Base-by-base conservation (phyloP, 2,888 invertebrate species). In the Polydrusus tereticollis region DNA sequence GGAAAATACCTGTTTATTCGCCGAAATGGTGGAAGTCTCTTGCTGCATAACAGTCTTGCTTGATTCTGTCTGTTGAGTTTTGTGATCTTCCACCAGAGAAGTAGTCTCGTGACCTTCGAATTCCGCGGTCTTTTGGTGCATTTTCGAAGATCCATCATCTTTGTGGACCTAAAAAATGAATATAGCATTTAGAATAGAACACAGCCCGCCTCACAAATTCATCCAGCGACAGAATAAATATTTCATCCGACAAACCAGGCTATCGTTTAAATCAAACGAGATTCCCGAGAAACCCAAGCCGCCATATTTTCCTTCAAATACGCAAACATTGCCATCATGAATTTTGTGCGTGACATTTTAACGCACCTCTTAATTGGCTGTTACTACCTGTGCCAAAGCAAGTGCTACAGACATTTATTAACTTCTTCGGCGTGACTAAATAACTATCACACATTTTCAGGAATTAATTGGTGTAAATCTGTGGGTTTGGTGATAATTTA, bases 31-130 rank as follows among this genome's bases (percentile, higher is more conserved):
- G 58, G 82, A 77, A 7, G 82, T 78, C 41, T 81, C 81, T 18
- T 78, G 77, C 57, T 83, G 83, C 50, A 80, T 68, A 21, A 84
- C 83, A 38, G 78, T 80, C 67, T 81, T 80, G 73, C 80, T 83
- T 20, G 83, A 79, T 76, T 85, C 83, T 33, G 80, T 77, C 69
- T 82, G 78, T 52, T 82, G 80, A n/a, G 81, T 80, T 50, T 80
- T 81, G 65, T 82, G 80, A 26, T 85, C 84, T 76, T 85, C 84
- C 4, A 84, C 82, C 29, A 85, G 74, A 33, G 83, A 84, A 18
- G 83, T 83, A 26, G 77, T 80, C 71, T 84, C 83, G 58, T 83
- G 82, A 8, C 83, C 83, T 68, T 84, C 82, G 73, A 84, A 85
- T 12, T 81, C 82, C 20, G 84, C 85, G 16, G 80, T 80, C 75